Percentiles rank a stretch among this genome's conserved stretches.
Conservation (phyloP, 2,797 vertebrate species). For the Cirrhinus mrigala region DNA sequence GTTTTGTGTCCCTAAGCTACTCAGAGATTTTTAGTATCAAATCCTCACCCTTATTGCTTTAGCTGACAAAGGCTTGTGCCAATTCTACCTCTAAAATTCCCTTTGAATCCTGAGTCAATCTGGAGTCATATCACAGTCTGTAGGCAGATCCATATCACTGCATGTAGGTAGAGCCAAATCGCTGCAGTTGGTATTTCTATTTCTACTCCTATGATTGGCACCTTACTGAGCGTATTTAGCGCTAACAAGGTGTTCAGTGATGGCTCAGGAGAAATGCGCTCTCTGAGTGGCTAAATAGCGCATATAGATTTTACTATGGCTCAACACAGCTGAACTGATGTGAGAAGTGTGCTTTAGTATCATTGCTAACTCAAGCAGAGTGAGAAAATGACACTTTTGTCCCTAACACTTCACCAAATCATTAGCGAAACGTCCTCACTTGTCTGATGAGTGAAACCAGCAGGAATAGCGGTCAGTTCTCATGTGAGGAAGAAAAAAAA, state of each 20-base stretch:
- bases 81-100: constrained; percentile 38
- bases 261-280: constrained; percentile 42
- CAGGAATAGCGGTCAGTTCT: neutral
- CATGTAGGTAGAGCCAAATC: constrained; percentile 41
- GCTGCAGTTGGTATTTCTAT: constrained; percentile 49
- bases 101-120: constrained; percentile 21
- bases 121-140: constrained; percentile 26
- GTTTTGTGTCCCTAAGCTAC: constrained; percentile 32
- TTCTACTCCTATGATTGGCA: constrained; percentile 45
- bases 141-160: constrained; percentile 42
- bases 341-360: constrained; percentile 32
- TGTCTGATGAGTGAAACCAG: neutral
- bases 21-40: constrained; percentile 50
- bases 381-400: constrained; percentile 14
- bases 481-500: neutral
- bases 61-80: constrained; percentile 37
- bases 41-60: constrained; percentile 52
- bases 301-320: constrained; percentile 14
- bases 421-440: constrained; percentile 8
- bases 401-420: neutral
- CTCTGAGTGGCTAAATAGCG: constrained; percentile 16
- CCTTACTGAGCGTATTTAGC: constrained; percentile 43
- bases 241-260: constrained; percentile 45
- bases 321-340: constrained; percentile 17
- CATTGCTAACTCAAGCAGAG: constrained; percentile 30